Evolutionary conservation across 2,888 invertebrate genomes (phyloP).

Genomic region (Sesia bembeciformis): DNA sequence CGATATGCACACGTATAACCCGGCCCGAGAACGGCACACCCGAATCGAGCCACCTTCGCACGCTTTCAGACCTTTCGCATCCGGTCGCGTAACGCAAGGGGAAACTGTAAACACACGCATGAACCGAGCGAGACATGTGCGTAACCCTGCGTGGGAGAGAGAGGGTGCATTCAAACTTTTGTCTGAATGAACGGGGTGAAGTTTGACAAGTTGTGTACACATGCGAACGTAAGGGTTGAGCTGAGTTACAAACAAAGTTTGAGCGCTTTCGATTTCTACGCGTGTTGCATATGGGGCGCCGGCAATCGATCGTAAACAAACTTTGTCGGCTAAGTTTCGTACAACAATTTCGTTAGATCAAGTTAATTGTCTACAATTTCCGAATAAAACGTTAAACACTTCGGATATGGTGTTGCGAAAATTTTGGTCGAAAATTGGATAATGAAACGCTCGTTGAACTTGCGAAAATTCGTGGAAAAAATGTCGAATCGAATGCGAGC

Average conservation of each 20-base stretch:
- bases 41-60: slow-evolving; percentile 5
- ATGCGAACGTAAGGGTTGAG: slow-evolving; percentile 56
- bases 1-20: slow-evolving; percentile 21
- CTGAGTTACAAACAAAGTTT: slow-evolving; percentile 48
- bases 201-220: slow-evolving; percentile 55
- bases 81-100: slow-evolving; percentile 22
- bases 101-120: slow-evolving; percentile 36
- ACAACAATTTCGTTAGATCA: neutral
- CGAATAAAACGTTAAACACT: neutral
- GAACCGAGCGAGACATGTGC: slow-evolving; percentile 45
- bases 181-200: slow-evolving; percentile 63
- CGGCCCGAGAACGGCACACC: slow-evolving; percentile 20
- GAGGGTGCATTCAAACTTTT: slow-evolving; percentile 41
- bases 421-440: slow-evolving; percentile 3
- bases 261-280: slow-evolving; percentile 61
- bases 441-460: slow-evolving; percentile 10
- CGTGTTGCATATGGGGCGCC: slow-evolving; percentile 61
- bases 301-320: slow-evolving; percentile 39
- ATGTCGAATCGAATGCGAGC: slow-evolving; percentile 39
- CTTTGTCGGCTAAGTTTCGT: slow-evolving; percentile 23
- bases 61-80: slow-evolving; percentile 14
- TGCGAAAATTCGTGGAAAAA: slow-evolving; percentile 44
- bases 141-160: slow-evolving; percentile 44
- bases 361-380: neutral
- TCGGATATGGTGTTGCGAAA: slow-evolving; percentile 17